Conservation (phyloP, 37 sponge, comb jelly and placozoan species). For the Mnemiopsis leidyi region DNA sequence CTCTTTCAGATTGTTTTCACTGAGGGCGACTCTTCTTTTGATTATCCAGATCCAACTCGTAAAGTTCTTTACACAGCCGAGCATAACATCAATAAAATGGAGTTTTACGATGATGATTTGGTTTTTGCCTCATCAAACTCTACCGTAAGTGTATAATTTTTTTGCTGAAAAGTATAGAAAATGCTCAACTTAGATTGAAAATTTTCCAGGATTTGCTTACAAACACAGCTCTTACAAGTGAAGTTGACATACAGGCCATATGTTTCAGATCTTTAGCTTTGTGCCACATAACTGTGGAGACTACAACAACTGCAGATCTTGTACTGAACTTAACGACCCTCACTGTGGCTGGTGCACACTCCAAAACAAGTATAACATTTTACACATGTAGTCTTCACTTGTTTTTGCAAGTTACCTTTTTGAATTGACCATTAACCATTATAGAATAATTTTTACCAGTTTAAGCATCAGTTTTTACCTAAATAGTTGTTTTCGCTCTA, state of each 20-base stretch:
- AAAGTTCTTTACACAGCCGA: not conserved
- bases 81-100: not conserved
- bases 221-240: too few species aligned
- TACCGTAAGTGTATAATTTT: not conserved
- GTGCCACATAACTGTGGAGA: not conserved
- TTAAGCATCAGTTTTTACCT: too few species aligned
- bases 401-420: too few species aligned
- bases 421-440: not conserved
- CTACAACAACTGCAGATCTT: not conserved
- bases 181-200: too few species aligned
- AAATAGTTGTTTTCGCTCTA: too few species aligned
- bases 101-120: not conserved
- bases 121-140: not conserved
- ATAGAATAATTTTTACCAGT: not conserved
- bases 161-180: too few species aligned
- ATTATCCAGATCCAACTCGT: too few species aligned
- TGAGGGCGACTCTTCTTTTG: not conserved
- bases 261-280: not conserved
- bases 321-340: not conserved
- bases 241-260: too few species aligned
- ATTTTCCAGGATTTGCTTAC: too few species aligned
- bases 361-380: not conserved
- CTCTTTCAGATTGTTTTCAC: not conserved
- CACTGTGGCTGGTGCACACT: slow-evolving; percentile 45
- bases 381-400: not conserved